Percentiles rank a stretch among this genome's conserved stretches.
These are phyloP conservation scores for Tiliqua scincoides DNA, from an alignment of 2,113 vertebrate species.

Conservation along the genomic window DNA sequence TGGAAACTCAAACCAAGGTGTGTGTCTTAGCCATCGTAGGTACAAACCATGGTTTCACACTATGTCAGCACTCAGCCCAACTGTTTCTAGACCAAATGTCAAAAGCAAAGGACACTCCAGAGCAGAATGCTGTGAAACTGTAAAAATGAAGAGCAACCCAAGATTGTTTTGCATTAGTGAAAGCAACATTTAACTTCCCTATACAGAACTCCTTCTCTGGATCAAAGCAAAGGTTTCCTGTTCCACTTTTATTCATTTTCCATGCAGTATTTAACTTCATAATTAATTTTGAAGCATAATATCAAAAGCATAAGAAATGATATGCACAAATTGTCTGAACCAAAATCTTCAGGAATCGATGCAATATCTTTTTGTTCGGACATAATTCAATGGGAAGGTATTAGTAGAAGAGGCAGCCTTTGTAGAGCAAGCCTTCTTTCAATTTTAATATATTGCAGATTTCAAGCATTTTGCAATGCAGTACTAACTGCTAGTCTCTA, in stretches of 20 bases:
- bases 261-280: neutral
- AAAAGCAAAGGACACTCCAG: neutral
- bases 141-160: neutral
- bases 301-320: neutral
- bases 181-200: neutral
- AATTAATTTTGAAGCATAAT: constrained; percentile 3
- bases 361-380: neutral
- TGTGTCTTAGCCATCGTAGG: too few relatives aligned
- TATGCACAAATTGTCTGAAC: neutral
- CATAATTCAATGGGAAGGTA: neutral
- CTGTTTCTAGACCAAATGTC: neutral
- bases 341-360: neutral
- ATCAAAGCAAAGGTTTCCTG: neutral
- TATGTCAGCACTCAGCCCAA: too few relatives aligned
- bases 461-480: neutral
- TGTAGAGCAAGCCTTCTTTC: neutral
- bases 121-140: neutral
- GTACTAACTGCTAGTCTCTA: neutral
- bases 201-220: neutral
- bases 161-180: neutral
- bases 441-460: neutral
- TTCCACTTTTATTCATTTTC: neutral
- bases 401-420: neutral
- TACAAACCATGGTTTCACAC: too few relatives aligned
- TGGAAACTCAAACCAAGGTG: neutral